Conservation (phyloP, 1,140 invertebrate genomes). For the Drosophila varians region DNA sequence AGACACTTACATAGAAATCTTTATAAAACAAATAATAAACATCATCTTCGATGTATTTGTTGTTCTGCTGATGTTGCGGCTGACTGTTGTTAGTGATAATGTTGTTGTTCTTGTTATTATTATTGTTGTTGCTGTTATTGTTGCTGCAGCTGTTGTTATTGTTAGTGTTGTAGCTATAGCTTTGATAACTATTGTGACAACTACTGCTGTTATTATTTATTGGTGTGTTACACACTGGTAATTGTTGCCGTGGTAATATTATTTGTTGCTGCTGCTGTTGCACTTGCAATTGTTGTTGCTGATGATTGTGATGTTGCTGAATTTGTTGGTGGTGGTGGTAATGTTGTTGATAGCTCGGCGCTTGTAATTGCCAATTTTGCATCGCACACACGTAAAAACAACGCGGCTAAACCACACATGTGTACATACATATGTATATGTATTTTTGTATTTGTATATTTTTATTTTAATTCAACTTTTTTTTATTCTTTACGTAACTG, state of each 20-base stretch:
- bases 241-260: slow-evolving; percentile 34
- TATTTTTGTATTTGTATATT: slow-evolving; percentile 20
- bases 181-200: slow-evolving; percentile 44
- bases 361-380: slow-evolving; percentile 79
- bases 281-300: slow-evolving; percentile 9
- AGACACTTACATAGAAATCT: slow-evolving; percentile 79
- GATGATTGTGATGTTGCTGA: slow-evolving; percentile 28
- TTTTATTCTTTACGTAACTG: background rate
- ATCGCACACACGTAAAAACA: slow-evolving; percentile 70
- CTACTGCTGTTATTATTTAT: slow-evolving; percentile 44
- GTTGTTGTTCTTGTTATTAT: slow-evolving; percentile 31
- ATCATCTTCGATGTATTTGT: slow-evolving; percentile 75
- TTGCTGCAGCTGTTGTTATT: slow-evolving; percentile 30
- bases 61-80: slow-evolving; percentile 36
- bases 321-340: slow-evolving; percentile 50
- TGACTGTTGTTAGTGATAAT: slow-evolving; percentile 35
- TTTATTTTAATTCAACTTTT: background rate
- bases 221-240: slow-evolving; percentile 26
- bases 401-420: slow-evolving; percentile 20
- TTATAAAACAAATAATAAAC: slow-evolving; percentile 81
- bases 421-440: slow-evolving; percentile 38
- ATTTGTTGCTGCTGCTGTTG: slow-evolving; percentile 35
- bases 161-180: slow-evolving; percentile 37
- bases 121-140: slow-evolving; percentile 19
- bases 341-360: slow-evolving; percentile 76